Evolutionary conservation across 2,888 invertebrate genomes (phyloP).

Genomic region (Athalia cordata): DNA sequence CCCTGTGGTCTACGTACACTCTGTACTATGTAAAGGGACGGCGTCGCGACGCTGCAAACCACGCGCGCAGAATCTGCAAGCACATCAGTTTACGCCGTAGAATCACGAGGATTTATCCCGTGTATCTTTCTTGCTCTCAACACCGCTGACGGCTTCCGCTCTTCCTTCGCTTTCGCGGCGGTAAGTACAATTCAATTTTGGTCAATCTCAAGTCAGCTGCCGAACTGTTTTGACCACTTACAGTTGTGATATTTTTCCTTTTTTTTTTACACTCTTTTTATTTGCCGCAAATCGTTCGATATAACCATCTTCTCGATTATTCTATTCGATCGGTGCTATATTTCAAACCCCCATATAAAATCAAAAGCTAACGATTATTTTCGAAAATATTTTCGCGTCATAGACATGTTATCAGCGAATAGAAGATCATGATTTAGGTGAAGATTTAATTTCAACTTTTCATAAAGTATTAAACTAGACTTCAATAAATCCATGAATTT

Average conservation of each 20-base stretch:
- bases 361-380: background rate
- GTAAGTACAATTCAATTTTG: conserved; percentile 19
- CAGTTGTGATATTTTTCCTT: background rate
- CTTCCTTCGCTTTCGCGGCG: background rate
- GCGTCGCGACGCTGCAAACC: conserved; percentile 30
- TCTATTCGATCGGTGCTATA: background rate
- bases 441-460: background rate
- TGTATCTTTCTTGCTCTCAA: conserved; percentile 5
- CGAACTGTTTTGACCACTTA: background rate
- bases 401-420: background rate
- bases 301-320: too few species aligned
- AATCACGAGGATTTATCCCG: conserved; percentile 33
- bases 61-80: conserved; percentile 37
- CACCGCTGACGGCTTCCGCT: conserved; percentile 31
- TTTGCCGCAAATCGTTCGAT: too few species aligned
- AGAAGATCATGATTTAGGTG: background rate
- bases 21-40: conserved; percentile 4
- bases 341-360: background rate
- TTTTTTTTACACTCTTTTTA: too few species aligned
- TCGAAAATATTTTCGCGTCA: background rate
- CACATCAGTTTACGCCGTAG: conserved; percentile 1
- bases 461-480: too few species aligned
- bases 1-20: too few species aligned
- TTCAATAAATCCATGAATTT: too few species aligned
- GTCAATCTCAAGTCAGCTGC: background rate